Percentiles rank a stretch among this genome's conserved stretches.
phyloP scores from a whole-genome alignment of 2,888 invertebrate species.

The Coleophora flavipennella region DNA sequence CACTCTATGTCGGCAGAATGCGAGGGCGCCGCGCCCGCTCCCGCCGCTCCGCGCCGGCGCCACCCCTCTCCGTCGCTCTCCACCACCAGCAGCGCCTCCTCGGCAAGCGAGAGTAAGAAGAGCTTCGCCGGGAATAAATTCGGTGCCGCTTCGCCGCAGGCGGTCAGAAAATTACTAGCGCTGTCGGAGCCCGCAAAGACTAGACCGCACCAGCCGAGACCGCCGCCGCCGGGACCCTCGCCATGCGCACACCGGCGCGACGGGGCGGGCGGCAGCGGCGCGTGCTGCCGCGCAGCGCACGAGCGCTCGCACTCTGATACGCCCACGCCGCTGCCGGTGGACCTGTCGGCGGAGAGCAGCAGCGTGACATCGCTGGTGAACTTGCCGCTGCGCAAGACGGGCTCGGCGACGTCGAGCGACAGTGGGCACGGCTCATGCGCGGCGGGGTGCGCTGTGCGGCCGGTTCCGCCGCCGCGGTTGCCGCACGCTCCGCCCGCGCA shows the following conservation, averaged over 20 bases:
- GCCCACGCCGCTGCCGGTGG: slow-evolving; percentile 87
- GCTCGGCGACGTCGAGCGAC: slow-evolving; percentile 93
- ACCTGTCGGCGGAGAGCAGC: slow-evolving; percentile 94
- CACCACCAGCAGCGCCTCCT: slow-evolving; percentile 92
- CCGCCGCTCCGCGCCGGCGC: slow-evolving; percentile 79
- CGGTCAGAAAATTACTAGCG: slow-evolving; percentile 94
- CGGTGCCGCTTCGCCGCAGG: slow-evolving; percentile 96
- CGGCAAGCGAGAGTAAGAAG: slow-evolving; percentile 83
- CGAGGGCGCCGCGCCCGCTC: slow-evolving; percentile 79
- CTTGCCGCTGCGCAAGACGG: slow-evolving; percentile 89
- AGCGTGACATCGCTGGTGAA: slow-evolving; percentile 94
- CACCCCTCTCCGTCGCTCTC: slow-evolving; percentile 95
- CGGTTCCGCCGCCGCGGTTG: slow-evolving; percentile 80
- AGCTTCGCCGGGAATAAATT: slow-evolving; percentile 77
- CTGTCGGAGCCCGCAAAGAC: slow-evolving; percentile 91
- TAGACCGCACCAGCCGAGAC: slow-evolving; percentile 87
- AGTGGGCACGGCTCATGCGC: slow-evolving; percentile 89
- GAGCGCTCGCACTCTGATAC: slow-evolving; percentile 93
- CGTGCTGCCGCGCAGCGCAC: slow-evolving; percentile 78
- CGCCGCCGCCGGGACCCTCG: slow-evolving; percentile 75
- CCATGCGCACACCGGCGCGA: slow-evolving; percentile 76
- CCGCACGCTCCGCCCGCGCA: slow-evolving; percentile 80
- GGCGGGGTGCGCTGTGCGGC: slow-evolving; percentile 62
- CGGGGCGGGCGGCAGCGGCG: slow-evolving; percentile 68
- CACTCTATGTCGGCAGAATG: slow-evolving; percentile 92